Evolutionary conservation across 2,797 vertebrate genomes (phyloP), one percentile per base, ranked within the genome.

Genomic region (Phrynocephalus vlangalii): DNA sequence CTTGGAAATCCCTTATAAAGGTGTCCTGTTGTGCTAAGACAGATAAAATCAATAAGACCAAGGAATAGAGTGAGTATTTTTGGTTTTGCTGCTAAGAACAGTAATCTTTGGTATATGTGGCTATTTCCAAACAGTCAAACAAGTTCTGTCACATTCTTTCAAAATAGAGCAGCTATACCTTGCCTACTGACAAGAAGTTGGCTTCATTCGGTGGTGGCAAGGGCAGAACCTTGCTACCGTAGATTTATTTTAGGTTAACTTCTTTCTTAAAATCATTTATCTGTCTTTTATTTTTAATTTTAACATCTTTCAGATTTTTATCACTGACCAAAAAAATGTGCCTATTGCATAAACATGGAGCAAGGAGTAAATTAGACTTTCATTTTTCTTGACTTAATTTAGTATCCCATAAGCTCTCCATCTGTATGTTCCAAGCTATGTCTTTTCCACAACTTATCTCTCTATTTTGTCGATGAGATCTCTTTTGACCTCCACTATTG

Each of bases 291-390:
- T 91, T 92, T 92, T 82, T 90, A 86, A 73, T 93, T 82, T 94
- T 87, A 81, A 26, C 88, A 84, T 88, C 81, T 90, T 66, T 88
- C 83, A 60, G 92, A 91, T 89, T 92, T 91, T 84, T 88, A 86
- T 90, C 83, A 81, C 93, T 93, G 84, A 94, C 90, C 92, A 92
- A 73, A 90, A 89, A 87, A 94, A 92, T 0, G 30, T 94, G 92
- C 91, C 93, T 93, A 94, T 91, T 86, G 80, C 63, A 91, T 89
- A 90, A 94, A 89, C 50, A 86, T 86, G 68, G 33, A 92, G 87
- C 91, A 94, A 92, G 89, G 91, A 90, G 66, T 83, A 94, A 91
- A 94, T 94, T 93, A 95, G 91, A 87, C 92, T 95, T 95, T 94
- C 71, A 93, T 93, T 93, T 94, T 85, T 94, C 22, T 91, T 2